These are phyloP conservation scores for Dromius quadrimaculatus DNA, from an alignment of 2,888 invertebrate species.

Conservation along the genomic window DNA sequence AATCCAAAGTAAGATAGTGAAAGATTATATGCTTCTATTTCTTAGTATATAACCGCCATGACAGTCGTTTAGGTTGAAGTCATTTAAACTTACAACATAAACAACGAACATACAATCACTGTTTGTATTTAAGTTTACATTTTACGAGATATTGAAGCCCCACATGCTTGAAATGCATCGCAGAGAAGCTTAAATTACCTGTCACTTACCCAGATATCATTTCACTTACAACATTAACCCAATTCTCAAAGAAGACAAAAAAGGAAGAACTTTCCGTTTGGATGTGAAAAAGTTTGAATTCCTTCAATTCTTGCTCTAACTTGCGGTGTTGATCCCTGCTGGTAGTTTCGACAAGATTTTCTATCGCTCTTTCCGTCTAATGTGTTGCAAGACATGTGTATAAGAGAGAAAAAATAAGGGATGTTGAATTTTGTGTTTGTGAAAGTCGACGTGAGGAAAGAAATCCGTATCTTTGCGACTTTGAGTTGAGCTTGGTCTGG, in stretches of 20 bases:
- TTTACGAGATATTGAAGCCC: background rate
- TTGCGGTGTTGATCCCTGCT: slow-evolving; percentile 54
- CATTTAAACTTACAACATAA: slow-evolving; percentile 16
- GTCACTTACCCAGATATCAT: no score
- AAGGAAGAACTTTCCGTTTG: slow-evolving; percentile 26
- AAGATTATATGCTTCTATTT: no score
- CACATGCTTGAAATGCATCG: no score
- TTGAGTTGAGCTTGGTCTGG: slow-evolving; percentile 45
- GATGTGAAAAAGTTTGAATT: slow-evolving; percentile 41
- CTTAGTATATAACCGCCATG: no score
- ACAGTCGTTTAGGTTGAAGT: background rate
- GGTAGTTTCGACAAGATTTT: slow-evolving; percentile 1
- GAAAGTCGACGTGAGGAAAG: slow-evolving; percentile 35
- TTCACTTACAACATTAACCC: no score
- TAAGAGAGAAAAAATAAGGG: no score
- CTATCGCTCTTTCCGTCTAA: no score
- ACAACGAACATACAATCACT: slow-evolving; percentile 9
- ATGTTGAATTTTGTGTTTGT: slow-evolving; percentile 17
- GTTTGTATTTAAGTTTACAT: background rate
- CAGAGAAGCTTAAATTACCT: no score
- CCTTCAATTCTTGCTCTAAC: slow-evolving; percentile 51
- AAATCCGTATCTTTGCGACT: slow-evolving; percentile 50
- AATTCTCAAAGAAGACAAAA: slow-evolving; percentile 18
- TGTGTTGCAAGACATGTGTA: no score
- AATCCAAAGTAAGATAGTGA: no score